A percentile compares a stretch with the other conserved stretches of the same genome.
Conservation (phyloP, 2,113 vertebrate genomes). For the Antigone vipio region DNA sequence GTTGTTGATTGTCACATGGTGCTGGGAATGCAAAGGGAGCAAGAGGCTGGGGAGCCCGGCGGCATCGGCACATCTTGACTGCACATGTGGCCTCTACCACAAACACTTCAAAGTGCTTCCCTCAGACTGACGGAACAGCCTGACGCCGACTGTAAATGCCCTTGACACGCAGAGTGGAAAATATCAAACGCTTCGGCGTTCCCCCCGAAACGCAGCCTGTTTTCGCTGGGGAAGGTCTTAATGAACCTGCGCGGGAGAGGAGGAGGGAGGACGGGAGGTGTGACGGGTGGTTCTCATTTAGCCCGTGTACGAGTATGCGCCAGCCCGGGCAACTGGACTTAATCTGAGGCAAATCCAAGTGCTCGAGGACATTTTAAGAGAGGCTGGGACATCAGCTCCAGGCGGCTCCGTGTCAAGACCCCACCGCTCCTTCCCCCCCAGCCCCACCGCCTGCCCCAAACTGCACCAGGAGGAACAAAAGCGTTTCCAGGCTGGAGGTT, state of each 20-base stretch:
- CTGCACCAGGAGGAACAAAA: constrained; percentile 2
- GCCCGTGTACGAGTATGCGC: background rate
- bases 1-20: constrained; percentile 94
- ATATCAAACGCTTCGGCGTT: constrained; percentile 85
- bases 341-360: constrained; percentile 9
- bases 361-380: constrained; percentile 35
- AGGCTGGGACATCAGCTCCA: constrained; percentile 21
- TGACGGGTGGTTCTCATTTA: constrained; percentile 74
- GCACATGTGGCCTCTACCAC: constrained; percentile 95
- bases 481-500: background rate
- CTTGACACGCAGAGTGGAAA: constrained; percentile 96
- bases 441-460: background rate
- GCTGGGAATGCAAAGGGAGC: constrained; percentile 80
- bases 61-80: constrained; percentile 89
- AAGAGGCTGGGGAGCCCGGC: constrained; percentile 58
- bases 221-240: constrained; percentile 70
- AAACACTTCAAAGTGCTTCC: constrained; percentile 97
- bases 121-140: constrained; percentile 92
- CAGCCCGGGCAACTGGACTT: constrained; percentile 42
- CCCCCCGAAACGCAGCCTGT: constrained; percentile 60
- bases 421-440: background rate
- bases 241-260: constrained; percentile 67
- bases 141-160: constrained; percentile 98
- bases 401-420: constrained; percentile 36
- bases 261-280: constrained; percentile 26